phyloP scores from a whole-genome alignment of 2,888 invertebrate genomes.

The Cancer borealis region DNA sequence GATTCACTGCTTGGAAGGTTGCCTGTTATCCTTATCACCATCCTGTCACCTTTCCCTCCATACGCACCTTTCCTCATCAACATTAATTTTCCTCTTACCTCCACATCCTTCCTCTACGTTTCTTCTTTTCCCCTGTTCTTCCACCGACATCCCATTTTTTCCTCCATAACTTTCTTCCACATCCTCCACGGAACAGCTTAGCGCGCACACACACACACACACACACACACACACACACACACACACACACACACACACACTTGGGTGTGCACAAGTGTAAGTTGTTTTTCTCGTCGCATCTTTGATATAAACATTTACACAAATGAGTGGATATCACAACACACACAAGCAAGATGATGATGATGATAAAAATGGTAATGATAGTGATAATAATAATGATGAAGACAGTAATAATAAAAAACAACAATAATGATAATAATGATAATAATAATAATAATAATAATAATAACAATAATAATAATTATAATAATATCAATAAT shows the following conservation, averaged over 20 bases:
- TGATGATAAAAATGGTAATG: background rate
- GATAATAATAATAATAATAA: too few relatives aligned
- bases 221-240: slow-evolving; percentile 6
- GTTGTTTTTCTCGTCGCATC: slow-evolving; percentile 14
- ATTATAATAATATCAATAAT: background rate
- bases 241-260: background rate
- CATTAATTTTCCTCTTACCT: background rate
- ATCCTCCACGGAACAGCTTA: background rate
- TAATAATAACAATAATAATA: background rate
- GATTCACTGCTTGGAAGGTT: background rate
- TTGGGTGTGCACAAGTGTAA: slow-evolving; percentile 3
- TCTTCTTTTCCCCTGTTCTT: background rate
- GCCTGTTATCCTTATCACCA: background rate
- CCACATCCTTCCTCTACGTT: background rate
- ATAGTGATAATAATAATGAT: background rate
- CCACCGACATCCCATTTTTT: background rate
- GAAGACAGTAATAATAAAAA: background rate
- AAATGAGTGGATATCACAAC: background rate
- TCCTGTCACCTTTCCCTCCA: background rate
- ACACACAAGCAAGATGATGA: background rate
- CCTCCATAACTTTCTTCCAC: slow-evolving; percentile 4
- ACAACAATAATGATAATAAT: background rate
- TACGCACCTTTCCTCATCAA: background rate
- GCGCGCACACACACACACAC: background rate
- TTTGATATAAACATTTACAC: background rate